phyloP scores from a whole-genome alignment of 2,888 invertebrate genomes.

The Boloria euphrosyne region DNA sequence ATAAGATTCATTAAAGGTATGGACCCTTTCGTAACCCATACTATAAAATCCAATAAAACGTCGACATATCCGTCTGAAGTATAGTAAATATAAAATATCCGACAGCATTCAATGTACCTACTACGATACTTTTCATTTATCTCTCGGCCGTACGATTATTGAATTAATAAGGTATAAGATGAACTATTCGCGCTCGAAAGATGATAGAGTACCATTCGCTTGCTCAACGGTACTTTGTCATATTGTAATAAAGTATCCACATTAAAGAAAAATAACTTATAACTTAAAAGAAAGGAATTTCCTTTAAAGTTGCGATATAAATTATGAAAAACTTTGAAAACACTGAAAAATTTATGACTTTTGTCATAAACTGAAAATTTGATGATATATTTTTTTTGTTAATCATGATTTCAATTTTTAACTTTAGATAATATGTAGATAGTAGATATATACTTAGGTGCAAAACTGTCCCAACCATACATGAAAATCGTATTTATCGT shows the following conservation, averaged over 20 bases:
- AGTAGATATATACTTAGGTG: no score
- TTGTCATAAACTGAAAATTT: no score
- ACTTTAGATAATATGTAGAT: no score
- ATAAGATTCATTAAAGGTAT: no score
- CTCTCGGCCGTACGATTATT: constrained; percentile 21
- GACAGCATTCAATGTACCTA: constrained; percentile 13
- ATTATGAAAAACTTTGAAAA: neutral
- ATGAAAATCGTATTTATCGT: no score
- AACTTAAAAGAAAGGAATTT: neutral
- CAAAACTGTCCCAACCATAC: no score
- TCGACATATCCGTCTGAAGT: neutral
- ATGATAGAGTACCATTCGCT: constrained; percentile 23
- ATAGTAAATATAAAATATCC: constrained; percentile 17
- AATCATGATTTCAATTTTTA: no score
- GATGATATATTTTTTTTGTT: no score
- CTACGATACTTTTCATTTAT: constrained; percentile 20
- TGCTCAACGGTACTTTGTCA: constrained; percentile 14
- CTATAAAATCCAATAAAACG: neutral
- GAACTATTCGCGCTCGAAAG: constrained; percentile 19
- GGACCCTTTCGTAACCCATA: neutral
- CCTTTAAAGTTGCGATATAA: neutral
- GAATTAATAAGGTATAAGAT: constrained; percentile 27
- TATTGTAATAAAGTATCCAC: constrained; percentile 11
- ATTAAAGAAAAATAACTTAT: neutral
- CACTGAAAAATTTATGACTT: no score